Evolutionary conservation across 2,797 vertebrate genomes (phyloP).

Genomic region (Pangasius macronema): DNA sequence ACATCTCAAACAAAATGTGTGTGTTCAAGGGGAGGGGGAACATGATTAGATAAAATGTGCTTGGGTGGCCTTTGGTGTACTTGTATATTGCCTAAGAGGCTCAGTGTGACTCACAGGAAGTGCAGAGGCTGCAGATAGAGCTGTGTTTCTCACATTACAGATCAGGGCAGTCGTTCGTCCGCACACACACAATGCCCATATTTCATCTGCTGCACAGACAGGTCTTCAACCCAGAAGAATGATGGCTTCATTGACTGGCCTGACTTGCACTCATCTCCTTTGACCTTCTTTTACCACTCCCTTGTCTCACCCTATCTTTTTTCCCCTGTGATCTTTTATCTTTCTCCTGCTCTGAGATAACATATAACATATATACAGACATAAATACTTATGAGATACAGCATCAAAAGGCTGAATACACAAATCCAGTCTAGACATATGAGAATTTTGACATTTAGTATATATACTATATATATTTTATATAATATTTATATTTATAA

Average conservation of each 20-base stretch:
- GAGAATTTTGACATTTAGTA: not conserved
- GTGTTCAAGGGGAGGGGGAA: not conserved
- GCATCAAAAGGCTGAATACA: not conserved
- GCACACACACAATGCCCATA: conserved; percentile 44
- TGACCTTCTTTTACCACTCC: conserved; percentile 1
- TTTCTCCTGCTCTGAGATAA: not conserved
- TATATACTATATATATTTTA: not conserved
- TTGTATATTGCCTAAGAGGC: conserved; percentile 19
- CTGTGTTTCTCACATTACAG: conserved; percentile 48
- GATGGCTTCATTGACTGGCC: conserved; percentile 40
- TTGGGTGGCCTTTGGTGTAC: not conserved
- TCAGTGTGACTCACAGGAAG: conserved; percentile 45
- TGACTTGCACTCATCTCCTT: conserved; percentile 20
- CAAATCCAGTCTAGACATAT: not conserved
- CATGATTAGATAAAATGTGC: conserved; percentile 15
- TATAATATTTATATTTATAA: not conserved
- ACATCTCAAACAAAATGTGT: not conserved
- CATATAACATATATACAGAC: not conserved
- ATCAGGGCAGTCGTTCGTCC: conserved; percentile 33
- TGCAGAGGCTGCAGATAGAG: conserved; percentile 45
- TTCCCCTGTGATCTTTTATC: conserved; percentile 5
- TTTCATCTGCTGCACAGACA: conserved; percentile 44
- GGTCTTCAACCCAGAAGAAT: conserved; percentile 29
- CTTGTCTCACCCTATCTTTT: conserved; percentile 15
- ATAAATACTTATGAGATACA: conserved; percentile 2